Evolutionary conservation across 2,113 vertebrate genomes (phyloP).

Genomic region (Coptodon bakossiorum): DNA sequence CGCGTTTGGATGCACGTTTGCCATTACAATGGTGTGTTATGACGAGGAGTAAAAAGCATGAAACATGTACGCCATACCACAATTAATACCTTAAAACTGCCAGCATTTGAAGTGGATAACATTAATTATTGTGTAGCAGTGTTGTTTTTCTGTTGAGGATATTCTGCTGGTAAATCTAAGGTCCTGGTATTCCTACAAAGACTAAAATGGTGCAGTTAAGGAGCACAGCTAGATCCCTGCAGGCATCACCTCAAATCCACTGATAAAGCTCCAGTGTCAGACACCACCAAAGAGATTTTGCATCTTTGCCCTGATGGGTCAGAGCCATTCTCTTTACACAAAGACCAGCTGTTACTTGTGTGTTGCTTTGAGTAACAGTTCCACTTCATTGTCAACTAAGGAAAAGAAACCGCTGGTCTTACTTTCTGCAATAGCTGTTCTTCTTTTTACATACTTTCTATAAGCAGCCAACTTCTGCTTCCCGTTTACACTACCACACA

Average conservation of each 20-base stretch:
- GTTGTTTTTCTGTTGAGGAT: background rate
- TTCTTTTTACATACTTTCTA: background rate
- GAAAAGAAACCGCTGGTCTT: background rate
- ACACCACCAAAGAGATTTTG: background rate
- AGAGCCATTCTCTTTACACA: background rate
- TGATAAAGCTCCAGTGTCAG: rapidly evolving
- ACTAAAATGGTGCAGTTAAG: background rate
- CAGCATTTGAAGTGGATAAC: background rate
- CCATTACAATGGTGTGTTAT: background rate
- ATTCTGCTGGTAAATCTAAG: background rate
- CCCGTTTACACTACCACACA: background rate
- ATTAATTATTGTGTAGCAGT: background rate
- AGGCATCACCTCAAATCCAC: background rate
- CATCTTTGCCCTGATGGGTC: background rate
- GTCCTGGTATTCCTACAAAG: background rate
- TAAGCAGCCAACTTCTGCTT: background rate
- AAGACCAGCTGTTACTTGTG: background rate
- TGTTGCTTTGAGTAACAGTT: background rate
- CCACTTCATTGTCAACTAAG: background rate
- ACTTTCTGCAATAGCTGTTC: background rate
- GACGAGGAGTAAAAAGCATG: background rate
- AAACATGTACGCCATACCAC: background rate
- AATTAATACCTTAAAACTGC: background rate
- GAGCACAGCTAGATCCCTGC: background rate
- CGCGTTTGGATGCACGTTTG: background rate